phyloP scores from a whole-genome alignment of 2,797 vertebrate species.

The Pseudochirops cupreus region DNA sequence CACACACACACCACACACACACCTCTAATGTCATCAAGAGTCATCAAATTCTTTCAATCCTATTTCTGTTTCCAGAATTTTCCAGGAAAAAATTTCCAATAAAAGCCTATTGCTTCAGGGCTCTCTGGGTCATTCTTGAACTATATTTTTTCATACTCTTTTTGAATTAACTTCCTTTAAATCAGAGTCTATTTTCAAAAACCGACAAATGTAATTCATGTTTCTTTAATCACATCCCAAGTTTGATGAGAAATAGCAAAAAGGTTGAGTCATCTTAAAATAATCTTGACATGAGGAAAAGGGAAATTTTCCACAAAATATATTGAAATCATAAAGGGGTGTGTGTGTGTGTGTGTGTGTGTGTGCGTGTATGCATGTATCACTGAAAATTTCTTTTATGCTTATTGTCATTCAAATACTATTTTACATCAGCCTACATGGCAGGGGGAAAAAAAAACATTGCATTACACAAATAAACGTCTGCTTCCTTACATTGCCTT shows the following conservation, averaged over 20 bases:
- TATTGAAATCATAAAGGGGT: conserved; percentile 74
- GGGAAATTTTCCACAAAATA: conserved; percentile 69
- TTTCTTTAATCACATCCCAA: conserved; percentile 35
- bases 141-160: background rate
- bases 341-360: conserved; percentile 64
- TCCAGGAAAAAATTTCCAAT: background rate
- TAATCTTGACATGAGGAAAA: conserved; percentile 72
- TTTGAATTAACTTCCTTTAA: conserved; percentile 27
- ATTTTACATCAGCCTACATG: conserved; percentile 68
- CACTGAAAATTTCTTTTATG: conserved; percentile 71
- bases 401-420: conserved; percentile 74
- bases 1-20: background rate
- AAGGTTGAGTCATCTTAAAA: conserved; percentile 72
- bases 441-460: conserved; percentile 74
- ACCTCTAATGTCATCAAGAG: conserved; percentile 44
- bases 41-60: conserved; percentile 33
- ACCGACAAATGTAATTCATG: conserved; percentile 64
- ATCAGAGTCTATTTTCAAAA: conserved; percentile 1
- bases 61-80: background rate
- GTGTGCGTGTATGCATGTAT: conserved; percentile 63
- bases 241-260: conserved; percentile 66
- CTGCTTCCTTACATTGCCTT: conserved; percentile 67
- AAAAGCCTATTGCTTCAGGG: background rate
- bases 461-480: conserved; percentile 76
- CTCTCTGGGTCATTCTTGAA: background rate